Evolutionary conservation across 2,113 vertebrate species (phyloP).

Genomic region (Microtus oregoni): DNA sequence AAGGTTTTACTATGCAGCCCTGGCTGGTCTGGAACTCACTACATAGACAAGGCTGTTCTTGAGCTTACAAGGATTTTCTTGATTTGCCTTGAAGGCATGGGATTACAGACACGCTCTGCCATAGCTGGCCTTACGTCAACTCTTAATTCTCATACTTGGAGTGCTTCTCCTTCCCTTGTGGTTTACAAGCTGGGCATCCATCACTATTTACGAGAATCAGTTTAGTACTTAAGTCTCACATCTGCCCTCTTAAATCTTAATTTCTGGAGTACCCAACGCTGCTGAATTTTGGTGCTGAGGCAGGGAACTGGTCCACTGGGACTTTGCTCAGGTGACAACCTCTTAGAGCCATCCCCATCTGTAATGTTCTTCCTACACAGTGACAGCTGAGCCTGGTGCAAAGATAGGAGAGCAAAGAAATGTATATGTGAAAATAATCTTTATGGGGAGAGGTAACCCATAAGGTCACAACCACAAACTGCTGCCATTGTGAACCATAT

Average conservation of each 20-base stretch:
- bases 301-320: background rate
- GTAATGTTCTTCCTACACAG: background rate
- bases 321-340: background rate
- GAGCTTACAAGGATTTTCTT: background rate
- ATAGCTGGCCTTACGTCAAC: background rate
- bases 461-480: background rate
- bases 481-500: background rate
- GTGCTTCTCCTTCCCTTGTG: background rate
- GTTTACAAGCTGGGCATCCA: background rate
- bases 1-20: background rate
- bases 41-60: background rate
- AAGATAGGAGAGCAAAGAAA: background rate
- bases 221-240: background rate
- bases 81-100: background rate
- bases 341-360: too few species aligned
- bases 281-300: background rate
- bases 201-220: background rate
- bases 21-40: background rate
- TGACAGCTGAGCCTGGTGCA: background rate
- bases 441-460: background rate
- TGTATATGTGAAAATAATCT: background rate
- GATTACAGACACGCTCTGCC: background rate
- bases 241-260: background rate
- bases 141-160: background rate
- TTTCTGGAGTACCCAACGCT: background rate